Evolutionary conservation across 2,888 invertebrate genomes (phyloP).

Genomic region (Macrosiphum euphorbiae): DNA sequence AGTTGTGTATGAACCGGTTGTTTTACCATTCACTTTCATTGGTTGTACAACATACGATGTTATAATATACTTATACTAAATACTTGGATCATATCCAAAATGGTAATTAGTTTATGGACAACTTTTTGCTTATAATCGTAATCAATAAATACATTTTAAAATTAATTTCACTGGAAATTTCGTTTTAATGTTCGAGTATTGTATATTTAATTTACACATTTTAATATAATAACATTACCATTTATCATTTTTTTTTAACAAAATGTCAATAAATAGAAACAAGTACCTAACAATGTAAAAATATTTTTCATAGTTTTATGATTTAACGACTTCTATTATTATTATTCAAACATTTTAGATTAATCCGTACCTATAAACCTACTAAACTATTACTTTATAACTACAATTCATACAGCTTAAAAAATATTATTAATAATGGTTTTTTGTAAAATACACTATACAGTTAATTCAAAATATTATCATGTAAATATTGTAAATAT

Average conservation of each 20-base stretch:
- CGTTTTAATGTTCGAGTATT: background rate
- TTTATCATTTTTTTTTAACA: background rate
- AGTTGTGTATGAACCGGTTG: constrained; percentile 54
- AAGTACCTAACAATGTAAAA: background rate
- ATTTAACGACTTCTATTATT: background rate
- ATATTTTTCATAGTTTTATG: background rate
- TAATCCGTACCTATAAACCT: background rate
- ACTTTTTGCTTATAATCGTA: constrained; percentile 22
- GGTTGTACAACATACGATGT: constrained; percentile 49
- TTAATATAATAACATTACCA: background rate
- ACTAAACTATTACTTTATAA: background rate
- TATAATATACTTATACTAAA: constrained; percentile 19
- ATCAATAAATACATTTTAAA: background rate
- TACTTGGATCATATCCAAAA: constrained; percentile 52
- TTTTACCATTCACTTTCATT: constrained; percentile 61
- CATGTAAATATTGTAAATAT: background rate
- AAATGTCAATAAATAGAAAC: background rate
- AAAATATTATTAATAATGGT: background rate
- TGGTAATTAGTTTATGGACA: constrained; percentile 18
- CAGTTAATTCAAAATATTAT: background rate
- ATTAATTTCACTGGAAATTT: background rate
- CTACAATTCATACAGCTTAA: background rate
- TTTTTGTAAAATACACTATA: background rate
- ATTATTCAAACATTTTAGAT: background rate
- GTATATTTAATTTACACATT: background rate